Evolutionary conservation across 2,113 vertebrate species (phyloP), one percentile per base, ranked within the genome.

Genomic region (Pelecanoides urinatrix): DNA sequence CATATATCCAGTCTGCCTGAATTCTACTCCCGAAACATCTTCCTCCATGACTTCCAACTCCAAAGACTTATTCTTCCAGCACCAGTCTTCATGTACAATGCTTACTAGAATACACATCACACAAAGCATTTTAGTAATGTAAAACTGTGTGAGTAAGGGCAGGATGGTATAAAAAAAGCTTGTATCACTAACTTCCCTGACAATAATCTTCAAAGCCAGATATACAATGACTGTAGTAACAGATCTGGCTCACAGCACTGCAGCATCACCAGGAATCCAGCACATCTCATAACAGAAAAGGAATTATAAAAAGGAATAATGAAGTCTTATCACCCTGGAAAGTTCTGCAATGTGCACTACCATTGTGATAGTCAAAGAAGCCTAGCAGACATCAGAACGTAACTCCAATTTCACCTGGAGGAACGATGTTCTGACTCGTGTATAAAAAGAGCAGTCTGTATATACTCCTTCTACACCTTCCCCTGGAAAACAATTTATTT

Each of bases 1-100:
- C 98, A 99, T 99, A 94, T 99, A 99, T 86, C 99, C 99, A 7
- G 99, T 99, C 97, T 99, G 99, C 94, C 99, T 98, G 93, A 99
- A 99, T 97, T 99, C 99, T 42, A 99, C 89, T 4, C 98, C 98
- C 4, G 98, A 95, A 62, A 99, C 97, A 7, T 99, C 99, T 0
- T 98, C 98, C 45, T 99, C 99, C 96, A 98, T 93, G 61, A 99
- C 98, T 78, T 99, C 99, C 95, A 99, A 91, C 95, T 99, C 99
- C 96, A 99, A 96, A 7, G 99, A 99, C 94, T 99, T 99, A 66
- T 99, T 99, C 87, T 98, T 99, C 99, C 99, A 99, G 97, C 99
- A 99, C 99, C 99, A 99, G 91, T 99, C 99, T 82, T 99, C 99
- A 11, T 99, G 99, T 81, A 98, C 96, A 90, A 99, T 99, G 88